phyloP scores from a whole-genome alignment of 2,888 invertebrate genomes.

The Synergus laeviventris region DNA sequence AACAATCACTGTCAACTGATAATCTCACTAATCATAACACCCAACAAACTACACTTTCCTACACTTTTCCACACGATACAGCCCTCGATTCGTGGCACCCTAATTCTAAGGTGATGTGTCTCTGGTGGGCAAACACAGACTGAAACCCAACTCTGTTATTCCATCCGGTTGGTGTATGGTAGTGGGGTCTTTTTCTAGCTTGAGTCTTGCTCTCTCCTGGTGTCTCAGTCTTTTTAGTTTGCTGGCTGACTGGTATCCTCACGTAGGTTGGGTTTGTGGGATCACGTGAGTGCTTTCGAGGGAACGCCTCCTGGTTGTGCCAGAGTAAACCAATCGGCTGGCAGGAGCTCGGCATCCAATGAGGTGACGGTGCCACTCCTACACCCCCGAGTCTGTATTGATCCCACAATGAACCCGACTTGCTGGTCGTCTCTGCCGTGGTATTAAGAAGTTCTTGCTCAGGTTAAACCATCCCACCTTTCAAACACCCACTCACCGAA shows the following conservation, averaged over 20 bases:
- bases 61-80: conserved; percentile 23
- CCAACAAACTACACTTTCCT: background rate
- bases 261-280: conserved; percentile 59
- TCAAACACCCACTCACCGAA: conserved; percentile 48
- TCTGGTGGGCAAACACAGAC: conserved; percentile 75
- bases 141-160: conserved; percentile 71
- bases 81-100: conserved; percentile 7
- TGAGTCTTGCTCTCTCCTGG: conserved; percentile 38
- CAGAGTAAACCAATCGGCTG: conserved; percentile 60
- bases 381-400: conserved; percentile 70
- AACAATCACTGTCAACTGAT: conserved; percentile 30
- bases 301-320: conserved; percentile 74
- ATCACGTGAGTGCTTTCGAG: conserved; percentile 55
- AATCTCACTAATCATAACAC: conserved; percentile 31
- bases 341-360: conserved; percentile 67
- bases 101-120: conserved; percentile 63
- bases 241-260: conserved; percentile 50
- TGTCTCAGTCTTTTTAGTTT: conserved; percentile 47
- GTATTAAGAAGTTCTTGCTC: conserved; percentile 70
- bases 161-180: conserved; percentile 61
- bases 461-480: conserved; percentile 62
- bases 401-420: conserved; percentile 75
- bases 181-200: conserved; percentile 64
- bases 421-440: conserved; percentile 55
- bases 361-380: conserved; percentile 73